Evolutionary conservation across 2,113 vertebrate species (phyloP).

Genomic region (Macquaria ambigua): DNA sequence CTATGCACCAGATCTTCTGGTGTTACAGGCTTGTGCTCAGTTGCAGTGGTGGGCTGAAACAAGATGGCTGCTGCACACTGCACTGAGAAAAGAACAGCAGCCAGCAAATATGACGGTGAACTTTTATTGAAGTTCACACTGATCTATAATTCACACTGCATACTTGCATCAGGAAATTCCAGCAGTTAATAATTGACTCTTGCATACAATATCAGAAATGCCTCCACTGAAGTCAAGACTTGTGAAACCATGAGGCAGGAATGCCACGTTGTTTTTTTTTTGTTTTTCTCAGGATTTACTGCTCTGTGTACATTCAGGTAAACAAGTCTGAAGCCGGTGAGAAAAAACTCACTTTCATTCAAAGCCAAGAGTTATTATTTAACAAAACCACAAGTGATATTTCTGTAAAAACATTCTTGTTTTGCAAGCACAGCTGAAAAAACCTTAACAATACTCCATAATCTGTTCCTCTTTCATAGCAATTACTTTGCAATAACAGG

Average conservation of each 20-base stretch:
- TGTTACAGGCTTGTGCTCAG: not conserved
- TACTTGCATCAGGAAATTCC: conserved; percentile 15
- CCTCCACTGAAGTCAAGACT: not conserved
- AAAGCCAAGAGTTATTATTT: conserved; percentile 7
- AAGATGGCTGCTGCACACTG: conserved; percentile 44
- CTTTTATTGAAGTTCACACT: not conserved
- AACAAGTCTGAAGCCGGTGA: not conserved
- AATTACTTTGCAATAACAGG: conserved; percentile 3
- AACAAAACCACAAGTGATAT: not conserved
- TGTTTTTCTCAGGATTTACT: not conserved
- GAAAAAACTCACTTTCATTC: not conserved
- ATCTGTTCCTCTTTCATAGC: not conserved
- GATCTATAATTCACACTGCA: conserved; percentile 14
- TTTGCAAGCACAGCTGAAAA: not conserved
- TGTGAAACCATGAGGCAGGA: not conserved
- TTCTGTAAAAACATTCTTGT: not conserved
- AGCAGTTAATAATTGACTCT: conserved; percentile 43
- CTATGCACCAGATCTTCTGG: not conserved
- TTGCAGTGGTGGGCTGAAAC: conserved; percentile 9
- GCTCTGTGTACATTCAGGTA: not conserved
- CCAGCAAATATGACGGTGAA: conserved; percentile 5
- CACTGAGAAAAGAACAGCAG: not conserved
- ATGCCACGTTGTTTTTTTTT: not conserved
- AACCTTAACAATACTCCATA: too few species aligned
- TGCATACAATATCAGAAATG: not conserved